Base-by-base conservation (phyloP, 2,888 invertebrate genomes). In the Lithosia quadra region DNA sequence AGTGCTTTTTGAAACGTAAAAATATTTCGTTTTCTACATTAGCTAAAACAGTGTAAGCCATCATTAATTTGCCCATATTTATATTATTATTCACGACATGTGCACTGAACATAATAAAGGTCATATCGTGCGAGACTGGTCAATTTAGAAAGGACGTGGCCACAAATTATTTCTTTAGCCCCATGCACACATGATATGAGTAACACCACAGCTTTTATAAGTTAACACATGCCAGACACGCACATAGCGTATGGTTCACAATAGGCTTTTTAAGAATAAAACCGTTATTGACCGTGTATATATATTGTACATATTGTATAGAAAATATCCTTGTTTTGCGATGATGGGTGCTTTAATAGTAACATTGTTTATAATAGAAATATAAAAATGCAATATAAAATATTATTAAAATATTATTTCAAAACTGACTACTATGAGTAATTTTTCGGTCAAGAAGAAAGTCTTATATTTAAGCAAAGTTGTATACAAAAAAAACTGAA, bases 101-200 rank as follows among this genome's bases (percentile, higher is more conserved):
- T 49, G 49, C 49, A 49, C 49, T 49, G 49, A 49, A 49, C 49
- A 49, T n/a, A 49, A 43, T 34, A 33, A 68, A 63, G 59, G 57
- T 53, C 63, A n/a, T 63, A 63, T 68, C 63, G 63, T 58, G 36
- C 34, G 34, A 28, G 34, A 58, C 58, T 34, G 34, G 22, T n/a
- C 49, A 49, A 49, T 49, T 49, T 49, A 49, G 49, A n/a, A 49
- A 49, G 49, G 49, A 49, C 61, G 62, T 56, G 60, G 55, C 55
- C 15, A 39, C 39, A 55, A 65, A 65, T 65, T 56, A 67, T 62
- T 55, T 22, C 61, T 56, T 56, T 15, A 55, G 55, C 63, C 56
- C 56, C 56, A 63, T 63, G 63, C 63, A 63, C 63, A 33, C 53
- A 56, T 56, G 55, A 63, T 63, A 36, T 63, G 55, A 63, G 43